phyloP scores from a whole-genome alignment of 2,888 invertebrate genomes.

The Masnerella sp. region DNA sequence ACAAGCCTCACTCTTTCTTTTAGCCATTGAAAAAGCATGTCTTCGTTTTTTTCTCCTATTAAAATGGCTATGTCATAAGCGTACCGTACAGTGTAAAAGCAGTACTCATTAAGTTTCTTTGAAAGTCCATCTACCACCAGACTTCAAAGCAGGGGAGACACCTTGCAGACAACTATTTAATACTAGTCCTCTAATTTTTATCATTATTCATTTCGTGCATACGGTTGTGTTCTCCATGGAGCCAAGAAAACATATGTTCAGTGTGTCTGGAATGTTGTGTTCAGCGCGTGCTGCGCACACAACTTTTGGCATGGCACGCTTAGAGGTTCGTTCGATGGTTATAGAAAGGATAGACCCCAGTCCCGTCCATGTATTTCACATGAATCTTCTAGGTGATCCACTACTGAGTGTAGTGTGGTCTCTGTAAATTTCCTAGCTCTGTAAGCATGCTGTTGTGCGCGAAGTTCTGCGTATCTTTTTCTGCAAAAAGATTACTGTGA shows the following conservation, averaged over 20 bases:
- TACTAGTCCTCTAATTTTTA: not conserved
- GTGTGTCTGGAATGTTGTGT: not conserved
- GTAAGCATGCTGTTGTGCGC: slow-evolving; percentile 3
- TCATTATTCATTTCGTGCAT: slow-evolving; percentile 1
- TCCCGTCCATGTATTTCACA: not conserved
- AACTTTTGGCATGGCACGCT: not conserved
- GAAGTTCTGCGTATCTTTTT: not conserved
- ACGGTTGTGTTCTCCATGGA: slow-evolving; percentile 5
- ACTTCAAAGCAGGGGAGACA: slow-evolving; percentile 20
- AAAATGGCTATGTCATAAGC: slow-evolving; percentile 7
- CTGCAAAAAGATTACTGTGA: not conserved
- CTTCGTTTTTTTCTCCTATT: not conserved
- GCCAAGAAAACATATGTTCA: slow-evolving; percentile 7
- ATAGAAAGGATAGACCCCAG: not conserved
- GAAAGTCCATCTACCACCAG: slow-evolving; percentile 12
- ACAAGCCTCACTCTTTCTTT: not conserved
- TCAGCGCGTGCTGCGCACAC: not conserved
- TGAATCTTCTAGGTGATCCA: not conserved
- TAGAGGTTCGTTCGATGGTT: slow-evolving; percentile 1
- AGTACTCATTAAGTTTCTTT: not conserved
- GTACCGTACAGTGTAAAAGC: not conserved
- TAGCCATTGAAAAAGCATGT: not conserved
- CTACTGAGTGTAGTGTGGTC: not conserved
- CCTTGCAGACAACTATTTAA: slow-evolving; percentile 10
- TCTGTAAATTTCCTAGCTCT: not conserved